phyloP scores from a whole-genome alignment of 2,113 vertebrate species.

The Dromas ardeola region DNA sequence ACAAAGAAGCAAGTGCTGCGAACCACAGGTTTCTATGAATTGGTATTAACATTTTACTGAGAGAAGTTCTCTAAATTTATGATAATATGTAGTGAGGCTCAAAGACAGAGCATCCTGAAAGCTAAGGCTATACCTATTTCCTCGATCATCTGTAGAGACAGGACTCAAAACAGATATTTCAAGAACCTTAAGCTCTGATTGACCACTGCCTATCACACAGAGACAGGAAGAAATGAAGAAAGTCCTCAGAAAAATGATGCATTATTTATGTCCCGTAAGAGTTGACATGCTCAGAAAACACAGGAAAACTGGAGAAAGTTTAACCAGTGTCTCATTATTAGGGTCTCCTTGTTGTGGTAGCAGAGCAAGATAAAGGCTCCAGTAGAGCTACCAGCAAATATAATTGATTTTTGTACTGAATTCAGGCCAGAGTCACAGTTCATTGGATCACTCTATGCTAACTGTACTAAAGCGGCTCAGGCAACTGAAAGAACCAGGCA shows the following conservation, averaged over 20 bases:
- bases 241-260: background rate
- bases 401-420: background rate
- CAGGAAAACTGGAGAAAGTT: background rate
- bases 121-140: background rate
- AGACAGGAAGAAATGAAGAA: background rate
- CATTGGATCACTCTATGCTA: background rate
- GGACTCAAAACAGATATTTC: background rate
- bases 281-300: background rate
- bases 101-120: background rate
- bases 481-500: background rate
- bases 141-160: background rate
- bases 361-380: background rate
- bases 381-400: background rate
- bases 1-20: background rate
- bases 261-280: background rate
- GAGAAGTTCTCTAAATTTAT: background rate
- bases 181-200: background rate
- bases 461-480: background rate
- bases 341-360: background rate
- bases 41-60: background rate
- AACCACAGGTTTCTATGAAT: background rate
- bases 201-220: background rate
- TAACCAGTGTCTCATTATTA: background rate
- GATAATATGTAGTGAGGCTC: background rate
- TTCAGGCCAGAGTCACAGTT: background rate